A percentile compares a stretch with the other conserved stretches of the same genome.
phyloP scores from a whole-genome alignment of 2,888 invertebrate species.

The Chymomyza caudatula region DNA sequence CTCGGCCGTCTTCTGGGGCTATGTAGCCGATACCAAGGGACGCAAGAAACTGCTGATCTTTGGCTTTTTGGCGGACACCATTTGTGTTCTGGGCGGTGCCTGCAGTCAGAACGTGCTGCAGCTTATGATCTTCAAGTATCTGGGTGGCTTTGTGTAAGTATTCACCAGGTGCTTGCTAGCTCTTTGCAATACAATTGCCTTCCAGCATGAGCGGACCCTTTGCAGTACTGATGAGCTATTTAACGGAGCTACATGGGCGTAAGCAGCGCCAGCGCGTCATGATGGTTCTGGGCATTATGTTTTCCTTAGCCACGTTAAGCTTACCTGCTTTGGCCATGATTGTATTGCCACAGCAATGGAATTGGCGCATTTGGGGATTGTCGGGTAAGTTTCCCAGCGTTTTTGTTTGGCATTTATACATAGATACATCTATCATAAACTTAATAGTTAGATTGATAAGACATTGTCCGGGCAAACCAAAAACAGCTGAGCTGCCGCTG shows the following conservation, averaged over 20 bases:
- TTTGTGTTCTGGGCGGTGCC: conserved; percentile 82
- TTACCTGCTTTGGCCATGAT: conserved; percentile 86
- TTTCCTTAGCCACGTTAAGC: conserved; percentile 82
- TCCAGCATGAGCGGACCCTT: conserved; percentile 84
- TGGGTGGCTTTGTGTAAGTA: conserved; percentile 87
- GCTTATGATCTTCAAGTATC: conserved; percentile 83
- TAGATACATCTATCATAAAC: neutral
- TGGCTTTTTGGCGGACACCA: conserved; percentile 82
- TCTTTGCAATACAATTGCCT: neutral
- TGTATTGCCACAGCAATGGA: conserved; percentile 82
- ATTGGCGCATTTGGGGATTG: conserved; percentile 77
- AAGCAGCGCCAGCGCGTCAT: conserved; percentile 83
- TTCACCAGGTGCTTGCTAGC: neutral
- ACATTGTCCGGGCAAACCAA: neutral
- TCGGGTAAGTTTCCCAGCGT: conserved; percentile 50
- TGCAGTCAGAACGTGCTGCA: conserved; percentile 83
- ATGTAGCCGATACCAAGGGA: conserved; percentile 85
- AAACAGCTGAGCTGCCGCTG: neutral
- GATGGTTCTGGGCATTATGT: conserved; percentile 83
- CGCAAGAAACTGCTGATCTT: conserved; percentile 82
- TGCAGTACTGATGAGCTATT: conserved; percentile 85
- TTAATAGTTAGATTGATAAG: neutral
- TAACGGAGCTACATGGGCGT: conserved; percentile 86
- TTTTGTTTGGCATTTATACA: neutral
- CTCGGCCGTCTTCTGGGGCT: conserved; percentile 87